Conservation (phyloP, 2,888 invertebrate genomes). For the Ophonus ardosiacus region DNA sequence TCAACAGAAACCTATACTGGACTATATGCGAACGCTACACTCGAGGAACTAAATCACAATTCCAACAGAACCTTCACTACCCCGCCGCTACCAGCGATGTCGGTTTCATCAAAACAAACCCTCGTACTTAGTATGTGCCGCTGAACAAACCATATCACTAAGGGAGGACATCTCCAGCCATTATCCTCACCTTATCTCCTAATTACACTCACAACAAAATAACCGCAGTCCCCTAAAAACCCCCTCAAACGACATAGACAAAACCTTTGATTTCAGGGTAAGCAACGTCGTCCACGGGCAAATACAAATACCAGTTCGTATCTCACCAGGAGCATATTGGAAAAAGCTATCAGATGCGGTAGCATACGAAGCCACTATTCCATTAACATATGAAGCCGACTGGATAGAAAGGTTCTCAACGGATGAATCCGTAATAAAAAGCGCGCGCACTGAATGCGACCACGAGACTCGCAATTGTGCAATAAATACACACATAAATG, state of each 20-base stretch:
- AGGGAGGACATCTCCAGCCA: no score
- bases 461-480: not conserved
- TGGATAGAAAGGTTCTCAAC: not conserved
- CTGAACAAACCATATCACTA: no score
- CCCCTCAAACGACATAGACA: not conserved
- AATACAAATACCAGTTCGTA: not conserved
- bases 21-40: no score
- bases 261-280: not conserved
- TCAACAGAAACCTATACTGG: no score
- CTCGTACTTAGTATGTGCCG: no score
- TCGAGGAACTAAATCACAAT: no score
- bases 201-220: no score
- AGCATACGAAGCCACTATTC: slow-evolving; percentile 56
- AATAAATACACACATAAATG: not conserved
- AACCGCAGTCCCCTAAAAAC: no score
- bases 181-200: no score
- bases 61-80: no score
- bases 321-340: slow-evolving; percentile 56
- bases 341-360: slow-evolving; percentile 39
- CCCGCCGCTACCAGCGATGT: no score
- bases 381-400: slow-evolving; percentile 40
- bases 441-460: not conserved
- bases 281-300: not conserved
- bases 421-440: not conserved
- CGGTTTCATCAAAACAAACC: no score